A percentile compares a stretch with the other conserved stretches of the same genome.
Conservation (phyloP, 2,113 vertebrate genomes). For the Coturnix japonica region DNA sequence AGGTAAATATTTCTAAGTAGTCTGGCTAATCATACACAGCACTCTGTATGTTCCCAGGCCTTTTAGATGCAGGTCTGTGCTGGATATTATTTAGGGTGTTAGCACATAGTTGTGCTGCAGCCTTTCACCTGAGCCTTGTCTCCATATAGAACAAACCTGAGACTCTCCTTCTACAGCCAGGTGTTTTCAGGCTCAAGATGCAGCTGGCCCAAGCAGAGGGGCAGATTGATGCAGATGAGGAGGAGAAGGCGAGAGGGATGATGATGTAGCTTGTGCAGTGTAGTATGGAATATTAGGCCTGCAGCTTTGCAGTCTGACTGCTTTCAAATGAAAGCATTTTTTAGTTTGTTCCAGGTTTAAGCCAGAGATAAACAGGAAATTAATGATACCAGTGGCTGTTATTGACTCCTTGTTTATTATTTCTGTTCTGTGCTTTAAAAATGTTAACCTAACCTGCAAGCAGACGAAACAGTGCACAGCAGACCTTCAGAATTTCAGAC, state of each 20-base stretch:
- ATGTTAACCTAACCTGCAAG: neutral
- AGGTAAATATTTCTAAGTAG: neutral
- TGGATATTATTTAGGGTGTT: neutral
- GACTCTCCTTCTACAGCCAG: neutral
- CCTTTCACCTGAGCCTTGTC: neutral
- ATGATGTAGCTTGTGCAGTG: neutral
- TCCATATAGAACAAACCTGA: neutral
- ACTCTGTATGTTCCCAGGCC: neutral
- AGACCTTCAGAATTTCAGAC: neutral
- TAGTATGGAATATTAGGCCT: neutral
- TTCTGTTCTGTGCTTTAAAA: slow-evolving; percentile 8
- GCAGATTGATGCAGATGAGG: neutral
- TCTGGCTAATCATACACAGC: neutral
- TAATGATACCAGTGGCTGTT: neutral
- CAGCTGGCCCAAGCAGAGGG: neutral
- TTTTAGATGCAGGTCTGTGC: neutral
- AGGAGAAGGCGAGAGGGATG: neutral
- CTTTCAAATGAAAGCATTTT: neutral
- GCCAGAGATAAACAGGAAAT: neutral
- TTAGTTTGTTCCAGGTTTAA: neutral
- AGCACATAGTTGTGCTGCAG: neutral
- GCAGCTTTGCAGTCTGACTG: neutral
- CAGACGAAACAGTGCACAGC: neutral
- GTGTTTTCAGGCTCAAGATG: neutral
- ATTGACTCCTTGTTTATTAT: neutral